Evolutionary conservation across 2,113 vertebrate genomes (phyloP), one percentile per base, ranked within the genome.

Genomic region (Zosterops pallidus): DNA sequence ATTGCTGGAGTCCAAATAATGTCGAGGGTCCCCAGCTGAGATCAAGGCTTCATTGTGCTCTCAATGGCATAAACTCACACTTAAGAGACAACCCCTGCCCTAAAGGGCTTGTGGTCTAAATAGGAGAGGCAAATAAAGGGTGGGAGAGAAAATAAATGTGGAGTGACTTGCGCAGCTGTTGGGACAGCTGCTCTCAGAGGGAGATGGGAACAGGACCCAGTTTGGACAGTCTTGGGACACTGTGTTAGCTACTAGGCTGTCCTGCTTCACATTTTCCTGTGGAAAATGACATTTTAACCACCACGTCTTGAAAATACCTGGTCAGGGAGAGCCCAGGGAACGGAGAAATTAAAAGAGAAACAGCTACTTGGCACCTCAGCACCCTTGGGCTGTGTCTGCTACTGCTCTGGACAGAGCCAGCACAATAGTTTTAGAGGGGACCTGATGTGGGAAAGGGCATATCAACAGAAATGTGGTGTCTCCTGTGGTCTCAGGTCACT

Each of bases 11-110:
- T n/a, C 46, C 83, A 89, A 92, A 81, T 84, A 81, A 71, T 16
- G 25, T 31, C 0, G 8, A 52, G 29, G 26, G 64, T 94, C 49
- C 41, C 86, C 72, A 91, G 65, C 77, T 78, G 86, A 91, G 95
- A 95, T 94, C 91, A 97, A 96, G 86, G 86, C 62, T 78, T 74
- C 81, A 64, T 95, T 95, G 89, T 94, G 37, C 52, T 95, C 10
- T 0, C 28, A 5, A 31, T 24, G 65, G 60, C 62, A 68, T 60
- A 89, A 88, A 75, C 65, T 78, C 0, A 0, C 72, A 55, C 53
- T 94, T 26, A 86, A 86, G 41, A 84, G 86, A 82, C 62, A 91
- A 56, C 52, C 77, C 60, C 69, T 95, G 64, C 89, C 92, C 91
- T 94, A 41, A 64, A 82, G 89, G 83, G 60, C 46, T 89, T 84